Evolutionary conservation across 1,140 invertebrate species (phyloP).

Genomic region (Anoplophora glabripennis): DNA sequence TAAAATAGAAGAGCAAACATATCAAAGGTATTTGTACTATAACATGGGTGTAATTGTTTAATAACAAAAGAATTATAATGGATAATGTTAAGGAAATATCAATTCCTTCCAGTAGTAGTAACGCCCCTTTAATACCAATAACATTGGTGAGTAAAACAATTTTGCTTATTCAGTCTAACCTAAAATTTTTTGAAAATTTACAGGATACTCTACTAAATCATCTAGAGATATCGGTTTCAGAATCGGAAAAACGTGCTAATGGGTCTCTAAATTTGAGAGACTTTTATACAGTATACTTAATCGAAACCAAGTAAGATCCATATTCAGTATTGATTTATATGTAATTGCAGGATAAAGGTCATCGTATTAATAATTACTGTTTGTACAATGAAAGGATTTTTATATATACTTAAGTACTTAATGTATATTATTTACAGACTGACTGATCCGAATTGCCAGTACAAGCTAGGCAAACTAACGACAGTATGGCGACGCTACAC

Average conservation of each 20-base stretch:
- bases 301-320: constrained; percentile 74
- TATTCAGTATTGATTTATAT: background rate
- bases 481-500: constrained; percentile 79
- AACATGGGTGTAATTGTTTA: no score
- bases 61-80: no score
- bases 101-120: no score
- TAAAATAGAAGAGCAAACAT: no score
- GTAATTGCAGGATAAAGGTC: background rate
- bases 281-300: constrained; percentile 79
- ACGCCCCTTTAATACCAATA: background rate
- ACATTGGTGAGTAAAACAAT: background rate
- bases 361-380: no score
- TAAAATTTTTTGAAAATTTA: constrained; percentile 41
- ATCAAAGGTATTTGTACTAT: no score
- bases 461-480: constrained; percentile 60
- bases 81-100: no score
- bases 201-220: constrained; percentile 72
- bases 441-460: constrained; percentile 65
- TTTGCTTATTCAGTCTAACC: background rate
- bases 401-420: no score
- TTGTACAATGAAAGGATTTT: no score
- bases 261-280: constrained; percentile 77
- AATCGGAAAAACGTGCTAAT: constrained; percentile 80
- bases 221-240: constrained; percentile 77
- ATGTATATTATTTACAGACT: constrained; percentile 46